Conservation (phyloP, 1,140 invertebrate genomes). For the Anastrepha ludens region DNA sequence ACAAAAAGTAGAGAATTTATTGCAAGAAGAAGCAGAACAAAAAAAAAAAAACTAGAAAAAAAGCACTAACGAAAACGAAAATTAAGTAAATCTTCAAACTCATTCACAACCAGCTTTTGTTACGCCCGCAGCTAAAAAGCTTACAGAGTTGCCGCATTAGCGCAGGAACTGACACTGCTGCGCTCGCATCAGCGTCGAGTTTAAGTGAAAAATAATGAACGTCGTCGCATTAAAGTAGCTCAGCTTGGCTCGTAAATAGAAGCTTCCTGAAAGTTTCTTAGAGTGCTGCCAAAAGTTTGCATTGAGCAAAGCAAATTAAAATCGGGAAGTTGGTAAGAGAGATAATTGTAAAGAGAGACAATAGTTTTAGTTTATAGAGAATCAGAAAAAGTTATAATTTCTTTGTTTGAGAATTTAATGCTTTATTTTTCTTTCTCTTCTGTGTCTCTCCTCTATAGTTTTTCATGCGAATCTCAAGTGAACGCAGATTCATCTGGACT, state of each 20-base stretch:
- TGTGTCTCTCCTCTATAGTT: too few species aligned
- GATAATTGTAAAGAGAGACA: too few species aligned
- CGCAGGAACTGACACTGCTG: not conserved
- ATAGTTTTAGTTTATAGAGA: too few species aligned
- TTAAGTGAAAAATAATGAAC: slow-evolving; percentile 40
- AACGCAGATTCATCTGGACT: too few species aligned
- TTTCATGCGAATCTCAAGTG: too few species aligned
- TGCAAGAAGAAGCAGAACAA: not conserved
- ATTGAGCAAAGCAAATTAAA: not conserved
- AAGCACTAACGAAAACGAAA: not conserved
- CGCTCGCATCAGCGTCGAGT: not conserved
- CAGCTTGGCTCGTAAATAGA: not conserved
- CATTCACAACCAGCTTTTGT: not conserved
- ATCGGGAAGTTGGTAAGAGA: not conserved
- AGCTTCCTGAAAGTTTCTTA: slow-evolving; percentile 10
- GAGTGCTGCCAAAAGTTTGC: not conserved
- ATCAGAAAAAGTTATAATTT: too few species aligned
- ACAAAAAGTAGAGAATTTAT: slow-evolving; percentile 42
- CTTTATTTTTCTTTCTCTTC: too few species aligned
- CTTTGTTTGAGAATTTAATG: too few species aligned
- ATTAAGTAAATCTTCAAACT: slow-evolving; percentile 47
- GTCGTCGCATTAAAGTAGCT: slow-evolving; percentile 33
- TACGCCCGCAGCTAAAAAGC: not conserved
- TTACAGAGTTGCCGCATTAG: not conserved
- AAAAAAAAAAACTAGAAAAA: not conserved